Evolutionary conservation across 2,113 vertebrate genomes (phyloP).

Genomic region (Ia io): DNA sequence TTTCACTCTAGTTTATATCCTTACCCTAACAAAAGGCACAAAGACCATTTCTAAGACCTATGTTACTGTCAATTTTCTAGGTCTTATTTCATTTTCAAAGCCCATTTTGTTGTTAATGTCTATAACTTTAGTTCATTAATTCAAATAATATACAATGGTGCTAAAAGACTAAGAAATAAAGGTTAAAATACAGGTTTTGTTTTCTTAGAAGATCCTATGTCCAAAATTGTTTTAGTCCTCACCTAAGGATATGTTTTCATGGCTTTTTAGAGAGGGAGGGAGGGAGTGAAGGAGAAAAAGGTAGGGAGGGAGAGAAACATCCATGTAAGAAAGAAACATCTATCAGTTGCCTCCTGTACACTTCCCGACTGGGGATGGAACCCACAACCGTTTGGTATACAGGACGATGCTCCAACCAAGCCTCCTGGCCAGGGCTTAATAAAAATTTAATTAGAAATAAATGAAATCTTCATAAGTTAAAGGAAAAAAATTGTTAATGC

Average conservation of each 20-base stretch:
- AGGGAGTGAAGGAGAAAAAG: no score
- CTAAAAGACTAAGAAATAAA: background rate
- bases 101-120: background rate
- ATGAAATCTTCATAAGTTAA: background rate
- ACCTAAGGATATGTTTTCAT: background rate
- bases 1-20: constrained; percentile 2
- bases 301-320: no score
- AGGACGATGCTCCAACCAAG: no score
- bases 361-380: no score
- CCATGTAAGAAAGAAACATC: no score
- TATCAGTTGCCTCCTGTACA: no score
- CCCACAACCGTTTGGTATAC: no score
- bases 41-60: background rate
- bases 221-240: background rate
- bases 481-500: background rate
- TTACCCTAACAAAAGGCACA: background rate
- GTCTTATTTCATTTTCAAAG: constrained; percentile 19
- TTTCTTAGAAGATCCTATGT: background rate
- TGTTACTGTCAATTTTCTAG: background rate
- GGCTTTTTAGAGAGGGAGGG: background rate
- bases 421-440: background rate
- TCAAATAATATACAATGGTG: background rate
- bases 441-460: background rate
- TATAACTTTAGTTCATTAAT: background rate
- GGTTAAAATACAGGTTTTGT: background rate